Conservation (phyloP, 2,797 vertebrate species). For the Picus viridis region DNA sequence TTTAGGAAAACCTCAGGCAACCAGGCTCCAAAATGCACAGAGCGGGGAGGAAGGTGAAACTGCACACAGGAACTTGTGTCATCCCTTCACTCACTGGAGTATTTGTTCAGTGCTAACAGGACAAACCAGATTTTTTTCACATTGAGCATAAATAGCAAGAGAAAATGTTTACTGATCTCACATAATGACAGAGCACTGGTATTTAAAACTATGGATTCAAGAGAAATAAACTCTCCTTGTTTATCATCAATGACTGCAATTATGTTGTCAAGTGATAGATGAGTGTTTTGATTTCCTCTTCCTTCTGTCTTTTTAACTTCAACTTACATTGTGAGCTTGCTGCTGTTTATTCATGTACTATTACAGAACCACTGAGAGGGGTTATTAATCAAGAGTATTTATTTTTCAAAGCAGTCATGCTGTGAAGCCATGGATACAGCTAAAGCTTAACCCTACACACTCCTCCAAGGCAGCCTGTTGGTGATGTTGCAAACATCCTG, state of each 20-base stretch:
- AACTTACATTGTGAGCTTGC: not conserved
- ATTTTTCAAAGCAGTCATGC: slow-evolving; percentile 4
- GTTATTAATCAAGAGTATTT: slow-evolving; percentile 29
- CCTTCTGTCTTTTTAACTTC: slow-evolving; percentile 33
- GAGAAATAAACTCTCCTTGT: slow-evolving; percentile 44
- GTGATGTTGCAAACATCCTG: not conserved
- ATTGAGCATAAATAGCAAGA: not conserved
- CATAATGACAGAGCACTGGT: not conserved
- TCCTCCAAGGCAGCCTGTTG: not conserved
- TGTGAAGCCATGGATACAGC: not conserved
- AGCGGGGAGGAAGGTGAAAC: not conserved
- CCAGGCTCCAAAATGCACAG: not conserved
- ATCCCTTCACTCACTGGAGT: not conserved
- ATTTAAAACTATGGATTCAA: slow-evolving; percentile 20
- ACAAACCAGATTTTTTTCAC: not conserved
- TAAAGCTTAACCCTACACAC: not conserved
- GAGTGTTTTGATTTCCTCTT: slow-evolving; percentile 52
- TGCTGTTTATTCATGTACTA: not conserved
- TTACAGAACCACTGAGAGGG: slow-evolving; percentile 7
- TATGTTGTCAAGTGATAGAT: slow-evolving; percentile 35
- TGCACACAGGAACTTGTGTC: not conserved
- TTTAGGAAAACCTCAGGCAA: not conserved
- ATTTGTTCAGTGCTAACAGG: not conserved
- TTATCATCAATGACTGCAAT: slow-evolving; percentile 54
- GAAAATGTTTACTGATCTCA: not conserved